A percentile compares a stretch with the other conserved stretches of the same genome.
Conservation (phyloP, 1,140 invertebrate species). For the Microvelia longipes region DNA sequence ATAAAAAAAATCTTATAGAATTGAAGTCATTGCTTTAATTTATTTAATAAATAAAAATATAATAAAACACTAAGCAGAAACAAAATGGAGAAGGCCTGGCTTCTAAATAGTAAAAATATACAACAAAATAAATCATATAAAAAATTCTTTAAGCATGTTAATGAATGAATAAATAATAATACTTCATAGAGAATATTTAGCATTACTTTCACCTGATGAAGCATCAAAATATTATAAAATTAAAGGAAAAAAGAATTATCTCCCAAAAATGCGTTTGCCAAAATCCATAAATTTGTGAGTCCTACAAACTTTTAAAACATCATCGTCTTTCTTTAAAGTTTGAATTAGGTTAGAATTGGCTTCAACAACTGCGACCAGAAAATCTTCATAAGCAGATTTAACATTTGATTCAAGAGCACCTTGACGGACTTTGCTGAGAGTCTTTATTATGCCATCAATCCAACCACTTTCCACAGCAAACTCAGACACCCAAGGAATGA, state of each 20-base stretch:
- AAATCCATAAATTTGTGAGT: constrained; percentile 77
- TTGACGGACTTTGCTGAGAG: constrained; percentile 54
- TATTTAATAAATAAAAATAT: too few relatives aligned
- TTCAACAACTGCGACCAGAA: constrained; percentile 66
- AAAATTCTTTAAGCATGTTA: too few relatives aligned
- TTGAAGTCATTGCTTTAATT: too few relatives aligned
- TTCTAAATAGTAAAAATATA: too few relatives aligned
- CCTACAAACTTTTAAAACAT: constrained; percentile 62
- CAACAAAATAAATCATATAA: too few relatives aligned
- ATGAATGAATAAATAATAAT: too few relatives aligned
- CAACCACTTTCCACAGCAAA: constrained; percentile 85
- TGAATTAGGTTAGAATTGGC: constrained; percentile 52
- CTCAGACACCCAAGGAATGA: constrained; percentile 75
- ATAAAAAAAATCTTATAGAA: too few relatives aligned
- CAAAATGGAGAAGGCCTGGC: too few relatives aligned
- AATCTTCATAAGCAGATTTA: constrained; percentile 77
- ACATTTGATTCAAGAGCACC: constrained; percentile 64
- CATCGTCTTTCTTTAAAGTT: constrained; percentile 63
- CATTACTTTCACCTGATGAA: too few relatives aligned
- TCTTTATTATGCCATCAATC: constrained; percentile 69
- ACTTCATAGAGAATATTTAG: too few relatives aligned
- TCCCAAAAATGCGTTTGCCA: constrained; percentile 63
- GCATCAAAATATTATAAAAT: neutral
- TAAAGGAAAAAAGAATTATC: neutral
- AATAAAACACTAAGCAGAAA: too few relatives aligned